A percentile compares a stretch with the other conserved stretches of the same genome.
phyloP scores from a whole-genome alignment of 2,888 invertebrate genomes.

The Philereme transversata region DNA sequence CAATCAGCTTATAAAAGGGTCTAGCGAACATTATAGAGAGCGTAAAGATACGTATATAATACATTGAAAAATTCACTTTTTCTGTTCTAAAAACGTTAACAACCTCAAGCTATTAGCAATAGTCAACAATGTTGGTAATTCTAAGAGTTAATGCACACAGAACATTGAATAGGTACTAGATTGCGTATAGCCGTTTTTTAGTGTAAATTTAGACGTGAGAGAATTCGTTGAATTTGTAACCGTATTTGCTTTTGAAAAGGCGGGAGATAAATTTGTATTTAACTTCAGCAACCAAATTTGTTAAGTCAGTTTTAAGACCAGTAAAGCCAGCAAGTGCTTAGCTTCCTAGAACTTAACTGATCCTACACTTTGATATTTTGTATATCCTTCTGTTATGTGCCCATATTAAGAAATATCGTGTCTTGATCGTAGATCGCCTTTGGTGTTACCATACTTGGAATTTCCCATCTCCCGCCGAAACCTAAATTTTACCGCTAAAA shows the following conservation, averaged over 20 bases:
- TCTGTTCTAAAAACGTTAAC: conserved; percentile 83
- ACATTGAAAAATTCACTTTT: conserved; percentile 80
- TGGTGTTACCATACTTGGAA: too few relatives aligned
- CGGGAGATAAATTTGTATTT: conserved; percentile 16
- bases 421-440: too few relatives aligned
- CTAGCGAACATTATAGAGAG: conserved; percentile 80
- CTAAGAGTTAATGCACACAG: conserved; percentile 80
- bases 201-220: conserved; percentile 43
- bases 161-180: conserved; percentile 66
- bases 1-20: conserved; percentile 78
- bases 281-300: background rate
- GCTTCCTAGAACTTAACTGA: background rate
- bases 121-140: conserved; percentile 83
- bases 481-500: conserved; percentile 18
- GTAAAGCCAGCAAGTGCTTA: background rate
- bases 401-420: too few relatives aligned
- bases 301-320: background rate
- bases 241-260: conserved; percentile 23
- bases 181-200: conserved; percentile 58
- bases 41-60: conserved; percentile 64
- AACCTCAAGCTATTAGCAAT: conserved; percentile 84
- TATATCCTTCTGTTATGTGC: too few relatives aligned
- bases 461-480: conserved; percentile 31
- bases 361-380: too few relatives aligned
- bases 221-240: conserved; percentile 43